A percentile compares a stretch with the other conserved stretches of the same genome.
These are phyloP conservation scores for Drosophila colorata DNA, from an alignment of 2,888 invertebrate genomes.

Conservation along the genomic window DNA sequence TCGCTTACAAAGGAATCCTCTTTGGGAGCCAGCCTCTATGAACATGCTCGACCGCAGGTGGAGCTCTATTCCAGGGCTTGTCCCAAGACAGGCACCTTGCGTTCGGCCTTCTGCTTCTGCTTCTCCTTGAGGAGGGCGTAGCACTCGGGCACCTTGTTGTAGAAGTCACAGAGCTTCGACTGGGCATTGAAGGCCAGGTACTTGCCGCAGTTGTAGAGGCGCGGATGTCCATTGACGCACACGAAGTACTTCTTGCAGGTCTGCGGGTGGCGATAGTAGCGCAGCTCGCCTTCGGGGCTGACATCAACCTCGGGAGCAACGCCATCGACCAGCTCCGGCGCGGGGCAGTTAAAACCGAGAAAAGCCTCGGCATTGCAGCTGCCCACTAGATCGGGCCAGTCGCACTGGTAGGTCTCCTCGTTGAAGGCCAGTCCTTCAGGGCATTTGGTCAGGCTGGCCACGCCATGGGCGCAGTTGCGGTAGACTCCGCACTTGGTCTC, in stretches of 20 bases:
- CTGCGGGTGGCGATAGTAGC: conserved; percentile 86
- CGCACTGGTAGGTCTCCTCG: conserved; percentile 90
- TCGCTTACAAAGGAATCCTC: conserved; percentile 22
- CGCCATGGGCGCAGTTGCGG: conserved; percentile 92
- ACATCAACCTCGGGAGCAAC: conserved; percentile 82
- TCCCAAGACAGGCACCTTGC: conserved; percentile 30
- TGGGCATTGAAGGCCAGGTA: conserved; percentile 92
- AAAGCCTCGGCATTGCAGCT: conserved; percentile 92
- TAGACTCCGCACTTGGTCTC: conserved; percentile 90
- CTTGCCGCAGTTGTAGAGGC: conserved; percentile 91
- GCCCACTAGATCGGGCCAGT: conserved; percentile 94
- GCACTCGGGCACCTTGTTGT: conserved; percentile 82
- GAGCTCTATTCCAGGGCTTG: conserved; percentile 31
- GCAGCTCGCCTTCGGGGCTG: conserved; percentile 81
- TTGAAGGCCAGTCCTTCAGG: conserved; percentile 94
- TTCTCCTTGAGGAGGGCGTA: conserved; percentile 82
- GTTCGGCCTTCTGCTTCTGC: conserved; percentile 63
- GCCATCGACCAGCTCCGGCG: conserved; percentile 73
- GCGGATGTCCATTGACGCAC: conserved; percentile 91
- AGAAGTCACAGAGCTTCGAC: conserved; percentile 89
- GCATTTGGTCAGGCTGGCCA: conserved; percentile 90
- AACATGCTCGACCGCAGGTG: background rate
- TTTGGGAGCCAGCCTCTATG: conserved; percentile 56
- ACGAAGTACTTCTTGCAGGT: conserved; percentile 93
- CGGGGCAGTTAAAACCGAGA: conserved; percentile 91